Conservation (phyloP, 2,113 vertebrate genomes). For the Tichodroma muraria region DNA sequence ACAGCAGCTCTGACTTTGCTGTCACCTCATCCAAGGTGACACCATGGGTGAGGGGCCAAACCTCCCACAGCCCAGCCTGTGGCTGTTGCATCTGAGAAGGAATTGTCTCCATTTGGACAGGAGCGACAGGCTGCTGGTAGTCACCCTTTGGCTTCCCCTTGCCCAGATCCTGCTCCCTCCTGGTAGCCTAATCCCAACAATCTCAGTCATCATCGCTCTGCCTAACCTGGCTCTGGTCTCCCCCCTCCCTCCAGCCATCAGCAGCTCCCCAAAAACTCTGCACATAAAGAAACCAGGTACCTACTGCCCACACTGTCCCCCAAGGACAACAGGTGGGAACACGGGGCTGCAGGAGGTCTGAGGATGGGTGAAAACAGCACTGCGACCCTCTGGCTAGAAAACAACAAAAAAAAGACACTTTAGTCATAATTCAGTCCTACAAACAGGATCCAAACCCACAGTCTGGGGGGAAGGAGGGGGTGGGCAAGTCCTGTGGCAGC, state of each 20-base stretch:
- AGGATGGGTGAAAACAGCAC: not conserved
- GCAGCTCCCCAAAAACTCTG: not conserved
- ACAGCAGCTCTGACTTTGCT: not conserved
- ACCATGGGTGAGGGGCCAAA: rapidly evolving
- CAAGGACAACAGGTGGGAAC: not conserved
- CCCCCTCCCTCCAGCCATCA: not conserved
- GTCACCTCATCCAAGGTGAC: not conserved
- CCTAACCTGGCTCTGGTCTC: not conserved
- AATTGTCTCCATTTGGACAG: not conserved
- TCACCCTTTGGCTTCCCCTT: not conserved
- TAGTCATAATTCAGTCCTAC: not conserved
- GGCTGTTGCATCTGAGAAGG: not conserved
- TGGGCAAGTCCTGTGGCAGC: not conserved
- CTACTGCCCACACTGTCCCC: not conserved
- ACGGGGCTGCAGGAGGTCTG: rapidly evolving
- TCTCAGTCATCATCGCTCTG: rapidly evolving
- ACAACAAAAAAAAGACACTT: not conserved
- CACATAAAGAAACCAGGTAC: not conserved
- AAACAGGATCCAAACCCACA: not conserved
- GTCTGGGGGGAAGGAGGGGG: not conserved
- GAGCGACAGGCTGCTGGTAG: not conserved
- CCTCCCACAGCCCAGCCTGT: not conserved
- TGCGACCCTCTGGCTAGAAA: not conserved
- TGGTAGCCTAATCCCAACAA: rapidly evolving
- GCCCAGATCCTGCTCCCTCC: not conserved